A percentile compares a stretch with the other conserved stretches of the same genome.
Conservation (phyloP, 2,888 invertebrate genomes). For the Galeopsomyia nigrocyanea region DNA sequence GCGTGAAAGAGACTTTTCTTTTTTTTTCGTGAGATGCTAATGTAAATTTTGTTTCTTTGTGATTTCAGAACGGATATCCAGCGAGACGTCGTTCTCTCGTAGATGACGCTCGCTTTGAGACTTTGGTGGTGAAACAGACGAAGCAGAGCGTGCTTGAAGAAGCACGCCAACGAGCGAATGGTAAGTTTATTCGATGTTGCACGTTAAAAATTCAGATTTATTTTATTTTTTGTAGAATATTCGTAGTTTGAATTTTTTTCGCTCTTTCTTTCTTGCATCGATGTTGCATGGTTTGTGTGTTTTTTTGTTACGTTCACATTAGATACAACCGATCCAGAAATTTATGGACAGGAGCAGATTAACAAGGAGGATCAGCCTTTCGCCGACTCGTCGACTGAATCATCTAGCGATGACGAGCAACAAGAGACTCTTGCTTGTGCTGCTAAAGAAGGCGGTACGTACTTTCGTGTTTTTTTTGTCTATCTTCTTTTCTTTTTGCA, state of each 20-base stretch:
- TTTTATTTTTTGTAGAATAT: conserved; percentile 40
- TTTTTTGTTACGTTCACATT: conserved; percentile 11
- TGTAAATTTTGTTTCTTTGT: conserved; percentile 22
- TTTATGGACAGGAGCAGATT: conserved; percentile 69
- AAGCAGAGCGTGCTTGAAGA: conserved; percentile 93
- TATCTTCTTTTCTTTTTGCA: conserved; percentile 49
- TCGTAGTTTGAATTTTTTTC: conserved; percentile 11
- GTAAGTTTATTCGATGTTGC: conserved; percentile 70
- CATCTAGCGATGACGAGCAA: conserved; percentile 67
- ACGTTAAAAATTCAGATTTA: not conserved
- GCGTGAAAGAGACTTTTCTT: not conserved
- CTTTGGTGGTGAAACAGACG: conserved; percentile 94
- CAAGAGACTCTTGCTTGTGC: conserved; percentile 62
- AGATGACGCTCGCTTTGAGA: conserved; percentile 98
- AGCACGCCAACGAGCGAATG: conserved; percentile 89
- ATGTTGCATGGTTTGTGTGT: conserved; percentile 27
- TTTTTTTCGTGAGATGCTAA: not conserved
- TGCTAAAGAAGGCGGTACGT: conserved; percentile 74
- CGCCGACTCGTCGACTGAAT: conserved; percentile 69
- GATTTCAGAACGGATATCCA: conserved; percentile 94
- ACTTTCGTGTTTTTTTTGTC: conserved; percentile 4
- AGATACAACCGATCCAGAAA: conserved; percentile 72
- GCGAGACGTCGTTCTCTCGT: conserved; percentile 95
- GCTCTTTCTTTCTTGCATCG: conserved; percentile 23
- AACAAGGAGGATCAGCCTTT: conserved; percentile 53